Evolutionary conservation across 2,797 vertebrate species (phyloP), one percentile per base, ranked within the genome.

Genomic region (Alosa sapidissima): DNA sequence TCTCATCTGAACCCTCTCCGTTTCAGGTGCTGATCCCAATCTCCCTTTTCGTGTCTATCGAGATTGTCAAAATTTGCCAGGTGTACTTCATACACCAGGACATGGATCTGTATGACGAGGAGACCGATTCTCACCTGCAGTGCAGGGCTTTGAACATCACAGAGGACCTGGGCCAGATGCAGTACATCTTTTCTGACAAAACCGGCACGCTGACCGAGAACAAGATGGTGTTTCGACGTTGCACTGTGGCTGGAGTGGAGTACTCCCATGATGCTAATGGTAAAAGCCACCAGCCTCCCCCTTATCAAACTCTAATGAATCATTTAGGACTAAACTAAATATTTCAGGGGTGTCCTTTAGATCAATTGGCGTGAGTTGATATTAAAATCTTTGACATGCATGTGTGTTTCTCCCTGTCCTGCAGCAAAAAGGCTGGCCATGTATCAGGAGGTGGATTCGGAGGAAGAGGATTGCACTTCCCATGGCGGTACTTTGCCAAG

Each of bases 151-250:
- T 99, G 87, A 99, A 99, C 91, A 99, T 99, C 93, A 99, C 98
- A 0, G 98, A 99, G 93, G 98, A 99, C 91, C 94, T 99, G 21
- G 98, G 98, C 82, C 98, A 99, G 93, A 97, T 99, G 93, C 97
- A 99, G 87, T 99, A 99, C 90, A 96, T 99, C 91, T 99, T 99
- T 93, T 99, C 98, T 55, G 98, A 99, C 92, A 99, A 99, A 93
- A 99, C 98, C 0, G 98, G 98, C 86, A 99, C 98, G 0, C 95
- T 99, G 83, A 99, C 98, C 0, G 98, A 99, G 89, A 99, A 99
- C 92, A 99, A 98, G 96, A 99, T 99, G 98, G 97, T 98, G 91
- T 99, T 99, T 92, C 95, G 98, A 60, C 96, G 97, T 83, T 99
- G 98, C 91, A 97, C 96, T 0, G 98, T 99, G 87, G 97, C 97